These are phyloP conservation scores for Patella vulgata DNA, from an alignment of 1,140 invertebrate genomes.

Conservation along the genomic window DNA sequence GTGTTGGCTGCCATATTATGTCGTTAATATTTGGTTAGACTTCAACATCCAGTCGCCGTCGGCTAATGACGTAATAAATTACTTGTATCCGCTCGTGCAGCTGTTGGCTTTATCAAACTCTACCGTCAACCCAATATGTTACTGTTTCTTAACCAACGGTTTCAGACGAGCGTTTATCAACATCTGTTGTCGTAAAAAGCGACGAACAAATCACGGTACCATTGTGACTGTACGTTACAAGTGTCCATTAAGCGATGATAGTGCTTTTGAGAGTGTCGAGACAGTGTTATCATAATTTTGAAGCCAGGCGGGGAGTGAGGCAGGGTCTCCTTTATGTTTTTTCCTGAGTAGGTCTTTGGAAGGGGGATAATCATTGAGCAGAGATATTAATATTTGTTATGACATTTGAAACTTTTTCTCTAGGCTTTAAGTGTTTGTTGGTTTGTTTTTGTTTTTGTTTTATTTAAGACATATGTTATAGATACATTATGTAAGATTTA, in stretches of 20 bases:
- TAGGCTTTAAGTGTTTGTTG: too few species aligned
- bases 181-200: conserved; percentile 36
- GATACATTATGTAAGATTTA: too few species aligned
- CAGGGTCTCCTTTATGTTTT: too few species aligned
- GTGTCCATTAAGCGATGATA: conserved; percentile 27
- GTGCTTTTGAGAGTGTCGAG: conserved; percentile 31
- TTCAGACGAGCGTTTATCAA: conserved; percentile 56
- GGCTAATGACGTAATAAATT: conserved; percentile 17
- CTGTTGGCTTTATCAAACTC: conserved; percentile 73
- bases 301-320: too few species aligned
- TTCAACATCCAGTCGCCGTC: conserved; percentile 25
- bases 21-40: conserved; percentile 52
- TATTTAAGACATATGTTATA: too few species aligned
- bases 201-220: conserved; percentile 14
- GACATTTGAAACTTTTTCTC: too few species aligned
- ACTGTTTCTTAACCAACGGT: conserved; percentile 58
- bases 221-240: conserved; percentile 23
- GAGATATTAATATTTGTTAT: too few species aligned
- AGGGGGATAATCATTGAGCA: too few species aligned
- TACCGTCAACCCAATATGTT: conserved; percentile 58
- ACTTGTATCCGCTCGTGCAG: conserved; percentile 65
- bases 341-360: too few species aligned
- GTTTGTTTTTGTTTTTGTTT: too few species aligned
- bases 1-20: conserved; percentile 56
- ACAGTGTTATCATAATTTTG: conserved; percentile 26